These are phyloP conservation scores for Tholera decimalis DNA, from an alignment of 2,888 invertebrate genomes.

Conservation along the genomic window DNA sequence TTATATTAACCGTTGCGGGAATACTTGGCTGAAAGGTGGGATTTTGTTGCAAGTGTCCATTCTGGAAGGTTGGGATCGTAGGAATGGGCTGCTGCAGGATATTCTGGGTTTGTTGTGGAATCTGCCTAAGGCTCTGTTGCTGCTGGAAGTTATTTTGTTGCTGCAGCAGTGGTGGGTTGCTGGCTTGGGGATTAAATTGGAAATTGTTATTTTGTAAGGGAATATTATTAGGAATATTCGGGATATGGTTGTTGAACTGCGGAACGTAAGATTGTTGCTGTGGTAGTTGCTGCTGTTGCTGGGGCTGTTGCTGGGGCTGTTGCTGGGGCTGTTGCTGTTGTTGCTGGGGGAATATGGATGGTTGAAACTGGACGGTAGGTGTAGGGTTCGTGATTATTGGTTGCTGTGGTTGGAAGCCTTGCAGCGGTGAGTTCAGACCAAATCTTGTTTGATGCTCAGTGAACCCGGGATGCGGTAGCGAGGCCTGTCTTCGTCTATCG, in stretches of 20 bases:
- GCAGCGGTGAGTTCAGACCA: slow-evolving; percentile 84
- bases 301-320: slow-evolving; percentile 48
- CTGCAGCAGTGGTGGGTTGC: slow-evolving; percentile 73
- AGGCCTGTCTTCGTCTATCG: slow-evolving; percentile 86
- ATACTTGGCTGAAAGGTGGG: slow-evolving; percentile 78
- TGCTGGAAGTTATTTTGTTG: slow-evolving; percentile 78
- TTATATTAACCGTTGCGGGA: slow-evolving; percentile 75
- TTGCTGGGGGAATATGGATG: slow-evolving; percentile 64
- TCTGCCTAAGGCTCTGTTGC: slow-evolving; percentile 77
- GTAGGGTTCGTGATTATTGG: slow-evolving; percentile 77
- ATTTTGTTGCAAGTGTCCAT: slow-evolving; percentile 77
- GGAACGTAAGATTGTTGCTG: slow-evolving; percentile 80
- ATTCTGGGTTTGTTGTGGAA: slow-evolving; percentile 77
- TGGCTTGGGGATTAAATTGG: slow-evolving; percentile 78
- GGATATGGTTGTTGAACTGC: slow-evolving; percentile 82
- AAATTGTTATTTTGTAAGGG: slow-evolving; percentile 76
- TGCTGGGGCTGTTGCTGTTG: slow-evolving; percentile 68
- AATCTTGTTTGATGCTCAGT: slow-evolving; percentile 88
- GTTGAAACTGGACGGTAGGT: slow-evolving; percentile 81
- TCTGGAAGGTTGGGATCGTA: slow-evolving; percentile 82
- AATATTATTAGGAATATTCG: slow-evolving; percentile 75
- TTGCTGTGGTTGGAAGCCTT: slow-evolving; percentile 82
- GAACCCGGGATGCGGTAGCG: slow-evolving; percentile 84
- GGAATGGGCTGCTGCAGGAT: slow-evolving; percentile 80
- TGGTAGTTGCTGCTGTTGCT: slow-evolving; percentile 63